Percentiles rank a stretch among this genome's conserved stretches.
These are phyloP conservation scores for Mycalesis mineus DNA, from an alignment of 2,888 invertebrate species.

Conservation along the genomic window DNA sequence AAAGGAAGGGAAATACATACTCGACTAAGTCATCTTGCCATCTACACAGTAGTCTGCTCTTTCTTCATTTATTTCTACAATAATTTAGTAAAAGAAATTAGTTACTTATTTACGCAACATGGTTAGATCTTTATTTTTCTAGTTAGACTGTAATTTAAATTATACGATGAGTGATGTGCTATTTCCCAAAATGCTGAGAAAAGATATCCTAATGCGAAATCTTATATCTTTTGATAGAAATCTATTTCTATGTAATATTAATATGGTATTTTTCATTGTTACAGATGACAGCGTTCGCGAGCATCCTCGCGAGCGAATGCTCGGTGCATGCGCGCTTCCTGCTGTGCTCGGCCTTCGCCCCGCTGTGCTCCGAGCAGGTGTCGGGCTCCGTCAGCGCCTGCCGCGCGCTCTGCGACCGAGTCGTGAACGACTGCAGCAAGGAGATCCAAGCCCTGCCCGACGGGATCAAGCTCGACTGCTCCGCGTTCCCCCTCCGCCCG, in stretches of 20 bases:
- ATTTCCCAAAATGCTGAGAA: too few relatives aligned
- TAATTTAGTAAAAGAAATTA: too few relatives aligned
- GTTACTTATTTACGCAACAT: too few relatives aligned
- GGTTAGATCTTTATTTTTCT: too few relatives aligned
- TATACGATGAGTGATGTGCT: too few relatives aligned
- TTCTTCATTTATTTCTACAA: too few relatives aligned
- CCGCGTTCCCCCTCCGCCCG: constrained; percentile 85
- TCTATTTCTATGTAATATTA: neutral
- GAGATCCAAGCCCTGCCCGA: constrained; percentile 84
- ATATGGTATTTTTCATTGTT: constrained; percentile 48
- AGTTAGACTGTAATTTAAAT: too few relatives aligned
- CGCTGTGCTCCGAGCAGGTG: constrained; percentile 93
- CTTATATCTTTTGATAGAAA: neutral
- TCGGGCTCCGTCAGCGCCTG: constrained; percentile 91
- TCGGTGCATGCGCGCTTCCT: constrained; percentile 90
- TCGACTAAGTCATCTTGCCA: too few relatives aligned
- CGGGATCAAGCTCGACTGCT: constrained; percentile 87
- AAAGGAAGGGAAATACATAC: too few relatives aligned
- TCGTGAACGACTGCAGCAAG: constrained; percentile 83
- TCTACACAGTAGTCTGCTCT: too few relatives aligned
- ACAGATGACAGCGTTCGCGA: constrained; percentile 84
- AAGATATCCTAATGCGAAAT: too few relatives aligned
- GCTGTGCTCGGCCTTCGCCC: constrained; percentile 93
- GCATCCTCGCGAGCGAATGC: constrained; percentile 87
- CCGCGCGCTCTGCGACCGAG: constrained; percentile 89